Conservation (phyloP, 2,797 vertebrate genomes). For the Karalla daura region DNA sequence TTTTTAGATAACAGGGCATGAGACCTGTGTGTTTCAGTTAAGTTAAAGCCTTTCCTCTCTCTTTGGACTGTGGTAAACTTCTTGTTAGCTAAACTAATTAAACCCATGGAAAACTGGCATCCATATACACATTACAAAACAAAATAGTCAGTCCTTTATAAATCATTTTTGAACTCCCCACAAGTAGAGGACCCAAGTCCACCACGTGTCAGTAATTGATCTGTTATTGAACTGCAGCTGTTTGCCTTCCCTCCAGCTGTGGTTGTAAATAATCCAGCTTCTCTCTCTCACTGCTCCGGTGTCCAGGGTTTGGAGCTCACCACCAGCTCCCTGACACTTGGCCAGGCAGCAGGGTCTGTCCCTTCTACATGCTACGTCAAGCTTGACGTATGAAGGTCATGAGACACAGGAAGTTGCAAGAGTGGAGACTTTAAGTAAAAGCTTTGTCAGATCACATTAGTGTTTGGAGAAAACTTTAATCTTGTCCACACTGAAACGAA, state of each 20-base stretch:
- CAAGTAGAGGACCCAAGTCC: not conserved
- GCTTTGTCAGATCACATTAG: too few species aligned
- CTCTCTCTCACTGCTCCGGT: slow-evolving; percentile 28
- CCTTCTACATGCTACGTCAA: slow-evolving; percentile 43
- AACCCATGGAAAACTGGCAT: too few species aligned
- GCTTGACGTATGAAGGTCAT: not conserved
- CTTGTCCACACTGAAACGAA: not conserved
- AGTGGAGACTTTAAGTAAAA: slow-evolving; percentile 26
- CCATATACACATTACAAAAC: too few species aligned
- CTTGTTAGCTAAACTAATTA: too few species aligned
- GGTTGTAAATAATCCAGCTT: slow-evolving; percentile 16
- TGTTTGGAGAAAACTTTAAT: not conserved
- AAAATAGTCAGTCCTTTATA: too few species aligned
- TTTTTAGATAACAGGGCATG: too few species aligned
- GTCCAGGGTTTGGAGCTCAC: slow-evolving; percentile 66
- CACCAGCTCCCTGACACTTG: slow-evolving; percentile 24
- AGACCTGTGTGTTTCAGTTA: too few species aligned
- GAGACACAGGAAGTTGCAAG: not conserved
- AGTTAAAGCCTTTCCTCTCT: too few species aligned
- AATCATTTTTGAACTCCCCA: not conserved
- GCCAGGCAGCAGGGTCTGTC: slow-evolving; percentile 18
- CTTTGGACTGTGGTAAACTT: too few species aligned
- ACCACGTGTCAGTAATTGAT: too few species aligned
- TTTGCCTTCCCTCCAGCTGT: slow-evolving; percentile 16
- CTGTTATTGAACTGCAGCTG: not conserved